Conservation (phyloP, 2,888 invertebrate species). For the Furcula furcula region DNA sequence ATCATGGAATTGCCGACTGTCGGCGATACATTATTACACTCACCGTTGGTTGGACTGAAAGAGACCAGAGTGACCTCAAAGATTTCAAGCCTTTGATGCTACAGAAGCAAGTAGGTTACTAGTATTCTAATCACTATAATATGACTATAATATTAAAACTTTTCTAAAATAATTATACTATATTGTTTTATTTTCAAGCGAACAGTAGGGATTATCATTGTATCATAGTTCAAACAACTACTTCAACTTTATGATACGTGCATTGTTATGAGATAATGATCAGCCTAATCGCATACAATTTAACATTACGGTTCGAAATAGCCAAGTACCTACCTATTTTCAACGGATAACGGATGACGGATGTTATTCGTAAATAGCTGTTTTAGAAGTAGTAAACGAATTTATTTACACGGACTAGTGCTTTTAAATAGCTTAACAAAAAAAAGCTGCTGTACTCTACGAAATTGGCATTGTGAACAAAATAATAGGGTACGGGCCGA, state of each 20-base stretch:
- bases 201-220: slow-evolving; percentile 23
- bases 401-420: background rate
- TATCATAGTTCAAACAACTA: slow-evolving; percentile 11
- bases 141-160: background rate
- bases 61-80: too few species aligned
- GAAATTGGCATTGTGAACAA: background rate
- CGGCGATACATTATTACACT: too few species aligned
- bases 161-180: slow-evolving; percentile 8
- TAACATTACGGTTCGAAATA: slow-evolving; percentile 12
- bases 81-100: too few species aligned
- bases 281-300: slow-evolving; percentile 14
- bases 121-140: background rate
- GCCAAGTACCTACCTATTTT: slow-evolving; percentile 1
- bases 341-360: background rate
- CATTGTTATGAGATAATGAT: slow-evolving; percentile 26
- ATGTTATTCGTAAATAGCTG: background rate
- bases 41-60: too few species aligned
- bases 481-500: background rate
- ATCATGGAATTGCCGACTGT: too few species aligned
- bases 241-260: too few species aligned
- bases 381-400: background rate
- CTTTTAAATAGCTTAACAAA: background rate
- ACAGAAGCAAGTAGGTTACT: too few species aligned
- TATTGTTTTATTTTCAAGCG: slow-evolving; percentile 18
- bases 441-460: background rate